Conservation (phyloP, 2,888 invertebrate genomes). For the Melitaea athalia region DNA sequence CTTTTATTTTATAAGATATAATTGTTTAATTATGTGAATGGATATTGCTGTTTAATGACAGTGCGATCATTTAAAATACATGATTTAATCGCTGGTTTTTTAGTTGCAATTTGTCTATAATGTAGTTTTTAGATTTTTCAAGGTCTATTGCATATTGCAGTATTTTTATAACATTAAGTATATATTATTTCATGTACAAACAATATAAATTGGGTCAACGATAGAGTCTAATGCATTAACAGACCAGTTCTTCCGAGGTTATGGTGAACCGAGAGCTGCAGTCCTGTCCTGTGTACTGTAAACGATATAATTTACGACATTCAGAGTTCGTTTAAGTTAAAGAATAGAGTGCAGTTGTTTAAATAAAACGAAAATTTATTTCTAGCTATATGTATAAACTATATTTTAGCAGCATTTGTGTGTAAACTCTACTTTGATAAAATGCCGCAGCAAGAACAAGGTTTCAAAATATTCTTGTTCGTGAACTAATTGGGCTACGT, state of each 20-base stretch:
- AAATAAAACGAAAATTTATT: neutral
- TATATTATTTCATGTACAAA: neutral
- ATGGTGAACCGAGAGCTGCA: neutral
- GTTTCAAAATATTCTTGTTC: no score
- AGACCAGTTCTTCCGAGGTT: neutral
- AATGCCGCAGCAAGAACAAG: neutral
- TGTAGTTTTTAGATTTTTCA: neutral
- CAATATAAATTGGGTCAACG: neutral
- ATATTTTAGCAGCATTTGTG: neutral
- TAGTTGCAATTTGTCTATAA: neutral
- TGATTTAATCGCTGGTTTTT: neutral
- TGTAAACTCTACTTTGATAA: neutral
- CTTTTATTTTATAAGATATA: neutral
- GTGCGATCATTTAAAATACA: neutral
- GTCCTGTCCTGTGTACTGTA: neutral
- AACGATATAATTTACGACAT: neutral
- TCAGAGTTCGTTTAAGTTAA: neutral
- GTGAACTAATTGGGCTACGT: no score
- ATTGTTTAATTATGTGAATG: neutral
- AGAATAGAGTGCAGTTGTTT: neutral
- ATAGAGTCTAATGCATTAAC: neutral
- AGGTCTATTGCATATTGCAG: neutral
- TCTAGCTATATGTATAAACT: neutral
- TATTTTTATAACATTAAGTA: neutral
- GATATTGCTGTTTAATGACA: neutral